Evolutionary conservation across 2,113 vertebrate genomes (phyloP).

Genomic region (Marmota monax): DNA sequence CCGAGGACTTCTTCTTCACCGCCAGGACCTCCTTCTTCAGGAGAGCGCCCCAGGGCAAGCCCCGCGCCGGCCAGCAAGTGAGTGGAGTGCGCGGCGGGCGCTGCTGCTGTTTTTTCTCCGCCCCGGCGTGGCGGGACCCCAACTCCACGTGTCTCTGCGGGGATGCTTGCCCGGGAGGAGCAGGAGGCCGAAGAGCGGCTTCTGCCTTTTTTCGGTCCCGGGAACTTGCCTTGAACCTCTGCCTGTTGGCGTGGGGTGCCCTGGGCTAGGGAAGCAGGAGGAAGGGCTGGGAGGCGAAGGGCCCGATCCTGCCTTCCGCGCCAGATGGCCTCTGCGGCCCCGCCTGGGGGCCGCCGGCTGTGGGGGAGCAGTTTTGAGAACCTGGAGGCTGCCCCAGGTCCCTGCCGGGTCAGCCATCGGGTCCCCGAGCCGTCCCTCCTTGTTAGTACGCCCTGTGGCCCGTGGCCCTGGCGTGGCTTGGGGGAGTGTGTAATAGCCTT

Average conservation of each 20-base stretch:
- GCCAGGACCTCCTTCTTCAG: slow-evolving; percentile 97
- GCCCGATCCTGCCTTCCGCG: slow-evolving; percentile 3
- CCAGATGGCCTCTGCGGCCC: slow-evolving; percentile 55
- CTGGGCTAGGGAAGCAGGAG: background rate
- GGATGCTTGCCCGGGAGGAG: background rate
- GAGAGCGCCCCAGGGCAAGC: slow-evolving; percentile 91
- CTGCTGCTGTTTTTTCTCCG: no score
- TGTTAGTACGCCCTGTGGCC: background rate
- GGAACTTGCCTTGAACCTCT: background rate
- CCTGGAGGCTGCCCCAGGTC: background rate
- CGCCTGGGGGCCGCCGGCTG: background rate
- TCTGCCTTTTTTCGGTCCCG: background rate
- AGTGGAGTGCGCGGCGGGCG: slow-evolving; percentile 67
- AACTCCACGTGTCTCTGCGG: slow-evolving; percentile 44
- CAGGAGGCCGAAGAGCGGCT: background rate
- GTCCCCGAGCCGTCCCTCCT: background rate
- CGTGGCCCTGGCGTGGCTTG: background rate
- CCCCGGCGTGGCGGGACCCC: background rate
- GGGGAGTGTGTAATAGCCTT: background rate
- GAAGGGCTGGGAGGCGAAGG: slow-evolving; percentile 50
- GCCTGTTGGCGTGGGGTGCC: background rate
- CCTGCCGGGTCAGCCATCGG: background rate
- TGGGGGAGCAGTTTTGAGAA: background rate
- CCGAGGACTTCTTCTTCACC: slow-evolving; percentile 98
- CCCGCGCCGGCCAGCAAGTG: slow-evolving; percentile 88